Percentiles rank a stretch among this genome's conserved stretches.
Evolutionary conservation across 35 echinoderm and acorn worm species (phyloP).

Genomic region (Anneissia japonica): DNA sequence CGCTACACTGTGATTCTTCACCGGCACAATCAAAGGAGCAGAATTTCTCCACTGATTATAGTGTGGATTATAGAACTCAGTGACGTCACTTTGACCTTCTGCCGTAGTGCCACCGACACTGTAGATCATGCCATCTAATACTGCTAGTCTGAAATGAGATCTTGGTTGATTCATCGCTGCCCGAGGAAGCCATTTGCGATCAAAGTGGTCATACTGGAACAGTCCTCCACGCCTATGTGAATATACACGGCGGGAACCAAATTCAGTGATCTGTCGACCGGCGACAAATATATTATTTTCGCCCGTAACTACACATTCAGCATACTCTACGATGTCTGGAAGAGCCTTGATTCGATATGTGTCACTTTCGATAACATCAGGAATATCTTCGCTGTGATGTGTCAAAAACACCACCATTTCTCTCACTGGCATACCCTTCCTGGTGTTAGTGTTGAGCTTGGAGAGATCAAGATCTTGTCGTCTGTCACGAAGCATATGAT

Average conservation of each 20-base stretch:
- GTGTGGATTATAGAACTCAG: conserved; percentile 77
- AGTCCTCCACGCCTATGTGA: conserved; percentile 76
- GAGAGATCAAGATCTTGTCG: conserved; percentile 77
- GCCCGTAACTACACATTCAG: conserved; percentile 79
- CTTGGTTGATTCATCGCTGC: conserved; percentile 70
- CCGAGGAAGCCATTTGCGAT: conserved; percentile 89
- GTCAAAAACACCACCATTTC: conserved; percentile 97
- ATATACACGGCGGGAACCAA: conserved; percentile 65
- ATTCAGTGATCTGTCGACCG: conserved; percentile 68
- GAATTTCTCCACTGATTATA: conserved; percentile 73
- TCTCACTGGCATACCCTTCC: conserved; percentile 86
- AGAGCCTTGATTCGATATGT: conserved; percentile 66
- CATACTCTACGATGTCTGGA: conserved; percentile 87
- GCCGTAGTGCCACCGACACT: conserved; percentile 58
- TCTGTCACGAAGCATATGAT: conserved; percentile 83
- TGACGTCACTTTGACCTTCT: conserved; percentile 53
- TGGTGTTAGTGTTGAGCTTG: conserved; percentile 75
- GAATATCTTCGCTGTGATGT: conserved; percentile 60
- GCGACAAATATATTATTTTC: conserved; percentile 94
- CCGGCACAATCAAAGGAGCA: conserved; percentile 62
- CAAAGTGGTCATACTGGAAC: conserved; percentile 94
- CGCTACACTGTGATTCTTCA: conserved; percentile 56
- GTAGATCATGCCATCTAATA: conserved; percentile 90
- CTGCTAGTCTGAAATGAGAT: conserved; percentile 72
- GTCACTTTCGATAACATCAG: conserved; percentile 38